Conservation (phyloP, 2,888 invertebrate species). For the Heliconius aoede region DNA sequence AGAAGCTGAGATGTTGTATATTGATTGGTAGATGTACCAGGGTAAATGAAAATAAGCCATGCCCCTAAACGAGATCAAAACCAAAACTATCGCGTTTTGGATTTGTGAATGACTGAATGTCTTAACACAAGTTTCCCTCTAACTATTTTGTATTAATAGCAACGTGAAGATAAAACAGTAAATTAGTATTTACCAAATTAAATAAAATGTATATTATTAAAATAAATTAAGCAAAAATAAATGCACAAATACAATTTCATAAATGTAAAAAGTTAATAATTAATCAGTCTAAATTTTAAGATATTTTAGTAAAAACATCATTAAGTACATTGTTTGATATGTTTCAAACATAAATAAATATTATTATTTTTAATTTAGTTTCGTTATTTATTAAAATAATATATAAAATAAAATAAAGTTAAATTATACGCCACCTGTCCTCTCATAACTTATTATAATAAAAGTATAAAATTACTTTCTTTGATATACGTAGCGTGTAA, state of each 20-base stretch:
- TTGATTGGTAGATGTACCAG: no score
- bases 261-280: not conserved
- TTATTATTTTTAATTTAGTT: not conserved
- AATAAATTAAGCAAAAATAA: not conserved
- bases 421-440: not conserved
- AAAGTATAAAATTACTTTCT: not conserved
- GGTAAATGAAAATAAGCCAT: no score
- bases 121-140: no score
- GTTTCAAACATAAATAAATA: conserved; percentile 16
- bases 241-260: not conserved
- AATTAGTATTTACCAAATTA: not conserved
- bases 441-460: not conserved
- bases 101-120: no score
- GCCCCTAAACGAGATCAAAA: no score
- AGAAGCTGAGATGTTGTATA: no score
- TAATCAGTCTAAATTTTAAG: conserved; percentile 1
- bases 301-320: not conserved
- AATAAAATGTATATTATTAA: not conserved
- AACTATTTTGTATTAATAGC: no score
- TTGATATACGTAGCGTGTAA: no score
- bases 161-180: no score
- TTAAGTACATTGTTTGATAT: conserved; percentile 16
- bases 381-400: no score
- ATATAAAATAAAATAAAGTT: not conserved
- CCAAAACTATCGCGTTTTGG: no score